Conservation (phyloP, 2,113 vertebrate genomes). For the Ailuropoda melanoleuca region DNA sequence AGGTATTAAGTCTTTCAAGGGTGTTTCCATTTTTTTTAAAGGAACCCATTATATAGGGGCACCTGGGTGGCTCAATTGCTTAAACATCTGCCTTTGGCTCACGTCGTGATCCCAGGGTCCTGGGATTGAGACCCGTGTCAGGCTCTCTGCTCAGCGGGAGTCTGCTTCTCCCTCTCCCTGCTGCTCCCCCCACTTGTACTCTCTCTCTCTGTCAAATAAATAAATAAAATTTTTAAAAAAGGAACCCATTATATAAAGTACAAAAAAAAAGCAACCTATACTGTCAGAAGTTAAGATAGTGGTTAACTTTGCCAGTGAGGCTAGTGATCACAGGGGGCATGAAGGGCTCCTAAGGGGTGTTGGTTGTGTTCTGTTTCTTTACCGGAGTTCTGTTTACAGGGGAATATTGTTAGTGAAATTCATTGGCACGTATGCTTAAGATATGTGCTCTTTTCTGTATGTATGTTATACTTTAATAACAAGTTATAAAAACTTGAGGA, state of each 20-base stretch:
- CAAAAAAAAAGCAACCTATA: background rate
- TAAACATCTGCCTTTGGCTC: too few relatives aligned
- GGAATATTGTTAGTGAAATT: background rate
- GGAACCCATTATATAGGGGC: background rate
- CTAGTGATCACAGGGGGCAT: background rate
- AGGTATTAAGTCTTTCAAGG: background rate
- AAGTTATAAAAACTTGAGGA: background rate
- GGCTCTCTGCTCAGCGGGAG: too few relatives aligned
- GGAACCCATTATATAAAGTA: background rate
- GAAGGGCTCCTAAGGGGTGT: background rate
- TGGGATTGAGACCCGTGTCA: too few relatives aligned
- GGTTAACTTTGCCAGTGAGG: background rate
- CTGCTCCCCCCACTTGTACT: background rate
- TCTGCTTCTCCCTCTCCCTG: too few relatives aligned
- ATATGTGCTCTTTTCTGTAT: background rate
- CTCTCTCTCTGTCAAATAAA: too few relatives aligned
- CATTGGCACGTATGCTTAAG: background rate
- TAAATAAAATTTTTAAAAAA: background rate
- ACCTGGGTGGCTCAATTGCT: too few relatives aligned
- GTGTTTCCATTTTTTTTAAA: background rate
- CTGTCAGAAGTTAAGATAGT: background rate
- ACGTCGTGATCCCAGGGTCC: too few relatives aligned
- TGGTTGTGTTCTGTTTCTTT: background rate
- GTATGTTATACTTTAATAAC: background rate
- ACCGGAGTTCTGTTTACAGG: background rate